A percentile compares a stretch with the other conserved stretches of the same genome.
phyloP scores from a whole-genome alignment of 2,113 vertebrate genomes.

The Zootoca vivipara region DNA sequence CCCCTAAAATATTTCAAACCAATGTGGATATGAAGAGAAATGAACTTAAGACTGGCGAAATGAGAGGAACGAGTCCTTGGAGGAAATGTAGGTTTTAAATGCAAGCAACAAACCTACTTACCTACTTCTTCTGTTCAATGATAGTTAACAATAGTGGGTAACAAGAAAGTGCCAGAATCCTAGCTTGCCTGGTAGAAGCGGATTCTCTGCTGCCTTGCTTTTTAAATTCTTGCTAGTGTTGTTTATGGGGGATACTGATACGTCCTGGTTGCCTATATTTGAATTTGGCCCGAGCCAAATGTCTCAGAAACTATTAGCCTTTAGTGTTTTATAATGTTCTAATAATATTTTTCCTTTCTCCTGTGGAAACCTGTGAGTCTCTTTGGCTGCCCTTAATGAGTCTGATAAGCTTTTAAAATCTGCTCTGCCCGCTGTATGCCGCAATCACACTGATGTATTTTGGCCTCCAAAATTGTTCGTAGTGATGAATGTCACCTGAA shows the following conservation, averaged over 20 bases:
- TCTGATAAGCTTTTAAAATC: not conserved
- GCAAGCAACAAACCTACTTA: not conserved
- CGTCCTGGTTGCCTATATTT: not conserved
- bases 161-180: not conserved
- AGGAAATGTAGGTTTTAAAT: not conserved
- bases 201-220: not conserved
- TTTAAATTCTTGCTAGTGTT: conserved; percentile 4
- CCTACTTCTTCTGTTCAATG: no score
- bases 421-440: not conserved
- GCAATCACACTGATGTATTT: not conserved
- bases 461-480: not conserved
- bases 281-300: not conserved
- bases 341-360: not conserved
- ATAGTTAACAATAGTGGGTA: not conserved
- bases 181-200: not conserved
- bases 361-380: not conserved
- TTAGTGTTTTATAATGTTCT: not conserved
- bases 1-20: no score
- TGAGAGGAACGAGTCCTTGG: no score
- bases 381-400: not conserved
- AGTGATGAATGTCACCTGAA: conserved; percentile 1
- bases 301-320: not conserved
- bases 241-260: not conserved
- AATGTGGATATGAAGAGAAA: no score
- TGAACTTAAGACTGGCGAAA: no score